Evolutionary conservation across 2,797 vertebrate species (phyloP).

Genomic region (Melanotaenia parkinsoni): DNA sequence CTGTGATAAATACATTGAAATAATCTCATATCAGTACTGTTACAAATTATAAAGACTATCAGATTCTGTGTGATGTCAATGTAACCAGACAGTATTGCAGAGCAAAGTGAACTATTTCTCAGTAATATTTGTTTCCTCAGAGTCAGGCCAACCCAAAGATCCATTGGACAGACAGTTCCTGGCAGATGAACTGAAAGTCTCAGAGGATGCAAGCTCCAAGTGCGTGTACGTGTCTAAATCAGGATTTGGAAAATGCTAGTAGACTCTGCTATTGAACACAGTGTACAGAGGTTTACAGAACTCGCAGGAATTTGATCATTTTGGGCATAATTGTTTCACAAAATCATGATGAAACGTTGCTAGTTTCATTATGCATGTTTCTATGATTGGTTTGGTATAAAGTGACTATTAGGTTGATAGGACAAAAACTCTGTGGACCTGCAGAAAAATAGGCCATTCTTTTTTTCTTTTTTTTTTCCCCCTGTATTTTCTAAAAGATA

Average conservation of each 20-base stretch:
- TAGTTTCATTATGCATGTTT: too few relatives aligned
- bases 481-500: not conserved
- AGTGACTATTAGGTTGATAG: too few relatives aligned
- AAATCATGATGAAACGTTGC: not conserved
- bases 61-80: constrained; percentile 21
- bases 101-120: constrained; percentile 14
- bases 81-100: not conserved
- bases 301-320: not conserved
- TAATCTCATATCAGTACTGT: not conserved
- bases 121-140: constrained; percentile 77
- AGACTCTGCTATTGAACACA: not conserved
- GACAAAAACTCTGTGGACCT: not conserved
- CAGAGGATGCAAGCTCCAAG: constrained; percentile 88
- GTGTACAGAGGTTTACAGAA: constrained; percentile 9
- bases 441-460: too few relatives aligned
- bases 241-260: constrained; percentile 2
- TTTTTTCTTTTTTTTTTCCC: too few relatives aligned
- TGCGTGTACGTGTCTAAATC: constrained; percentile 86
- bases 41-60: not conserved
- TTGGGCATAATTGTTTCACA: not conserved
- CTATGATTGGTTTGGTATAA: too few relatives aligned
- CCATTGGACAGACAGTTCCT: constrained; percentile 93
- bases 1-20: not conserved
- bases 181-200: constrained; percentile 87
- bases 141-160: constrained; percentile 91